phyloP scores from a whole-genome alignment of 2,113 vertebrate species.

The Anhinga rufa region DNA sequence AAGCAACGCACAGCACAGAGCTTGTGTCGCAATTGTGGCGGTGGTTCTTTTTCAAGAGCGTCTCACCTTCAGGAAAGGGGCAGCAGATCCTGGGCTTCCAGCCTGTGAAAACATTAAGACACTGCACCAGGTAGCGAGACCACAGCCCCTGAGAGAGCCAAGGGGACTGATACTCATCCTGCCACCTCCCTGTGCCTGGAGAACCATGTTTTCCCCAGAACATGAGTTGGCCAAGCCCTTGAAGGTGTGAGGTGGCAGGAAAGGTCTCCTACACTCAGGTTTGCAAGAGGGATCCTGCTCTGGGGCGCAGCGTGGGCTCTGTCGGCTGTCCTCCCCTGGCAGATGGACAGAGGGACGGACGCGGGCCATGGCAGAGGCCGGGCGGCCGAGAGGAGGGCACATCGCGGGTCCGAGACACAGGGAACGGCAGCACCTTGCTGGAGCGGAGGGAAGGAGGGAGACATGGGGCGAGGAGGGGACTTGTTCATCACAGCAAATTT shows the following conservation, averaged over 20 bases:
- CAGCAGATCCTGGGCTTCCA: background rate
- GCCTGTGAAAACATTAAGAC: background rate
- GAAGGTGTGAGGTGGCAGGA: background rate
- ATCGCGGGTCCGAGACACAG: accelerated
- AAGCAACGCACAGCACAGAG: background rate
- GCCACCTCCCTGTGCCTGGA: background rate
- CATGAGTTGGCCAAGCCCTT: background rate
- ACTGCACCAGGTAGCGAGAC: background rate
- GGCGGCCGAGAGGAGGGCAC: background rate
- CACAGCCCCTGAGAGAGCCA: background rate
- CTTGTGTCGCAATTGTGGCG: accelerated
- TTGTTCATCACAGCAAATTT: background rate
- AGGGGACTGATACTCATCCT: background rate
- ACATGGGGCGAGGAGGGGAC: background rate
- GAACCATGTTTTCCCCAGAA: accelerated
- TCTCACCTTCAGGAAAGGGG: background rate
- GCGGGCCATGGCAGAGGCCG: accelerated
- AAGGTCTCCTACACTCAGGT: background rate
- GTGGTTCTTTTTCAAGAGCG: background rate
- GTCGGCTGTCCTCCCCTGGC: accelerated
- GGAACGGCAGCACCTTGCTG: background rate
- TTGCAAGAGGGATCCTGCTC: background rate
- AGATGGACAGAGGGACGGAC: accelerated
- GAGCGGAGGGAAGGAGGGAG: background rate
- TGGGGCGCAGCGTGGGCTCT: background rate